These are phyloP conservation scores for Drymonia ruficornis DNA, from an alignment of 2,888 invertebrate genomes.

Conservation along the genomic window DNA sequence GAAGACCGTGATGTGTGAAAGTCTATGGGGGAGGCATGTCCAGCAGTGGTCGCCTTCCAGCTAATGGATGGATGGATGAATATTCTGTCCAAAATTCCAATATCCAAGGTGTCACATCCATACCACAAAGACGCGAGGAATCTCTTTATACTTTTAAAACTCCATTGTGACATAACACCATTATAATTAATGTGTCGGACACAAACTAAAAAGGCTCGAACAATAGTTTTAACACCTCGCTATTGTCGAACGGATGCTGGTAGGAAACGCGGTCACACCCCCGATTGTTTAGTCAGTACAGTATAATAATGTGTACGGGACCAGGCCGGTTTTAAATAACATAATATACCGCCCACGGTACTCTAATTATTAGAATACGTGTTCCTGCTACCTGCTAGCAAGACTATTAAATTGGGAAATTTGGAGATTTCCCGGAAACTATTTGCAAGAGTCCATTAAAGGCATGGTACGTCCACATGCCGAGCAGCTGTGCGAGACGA, in stretches of 20 bases:
- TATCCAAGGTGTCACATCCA: background rate
- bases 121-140: constrained; percentile 2
- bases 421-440: background rate
- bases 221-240: constrained; percentile 75
- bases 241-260: constrained; percentile 67
- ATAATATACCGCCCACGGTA: constrained; percentile 62
- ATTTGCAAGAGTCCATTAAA: too few species aligned
- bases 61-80: too few species aligned
- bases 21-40: too few species aligned
- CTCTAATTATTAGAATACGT: constrained; percentile 68
- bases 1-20: too few species aligned
- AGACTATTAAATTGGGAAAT: constrained; percentile 10
- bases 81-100: too few species aligned
- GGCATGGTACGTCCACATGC: too few species aligned
- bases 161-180: constrained; percentile 31
- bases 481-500: too few species aligned
- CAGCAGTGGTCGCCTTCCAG: too few species aligned
- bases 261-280: constrained; percentile 52
- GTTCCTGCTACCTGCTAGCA: constrained; percentile 44
- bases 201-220: constrained; percentile 53
- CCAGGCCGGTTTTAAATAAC: constrained; percentile 51
- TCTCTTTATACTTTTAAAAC: constrained; percentile 11
- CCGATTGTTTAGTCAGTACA: constrained; percentile 53
- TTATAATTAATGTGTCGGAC: constrained; percentile 46
- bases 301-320: constrained; percentile 17